Evolutionary conservation across 92 coral and sea anemone species (phyloP).

Genomic region (Pocillopora meandrina): DNA sequence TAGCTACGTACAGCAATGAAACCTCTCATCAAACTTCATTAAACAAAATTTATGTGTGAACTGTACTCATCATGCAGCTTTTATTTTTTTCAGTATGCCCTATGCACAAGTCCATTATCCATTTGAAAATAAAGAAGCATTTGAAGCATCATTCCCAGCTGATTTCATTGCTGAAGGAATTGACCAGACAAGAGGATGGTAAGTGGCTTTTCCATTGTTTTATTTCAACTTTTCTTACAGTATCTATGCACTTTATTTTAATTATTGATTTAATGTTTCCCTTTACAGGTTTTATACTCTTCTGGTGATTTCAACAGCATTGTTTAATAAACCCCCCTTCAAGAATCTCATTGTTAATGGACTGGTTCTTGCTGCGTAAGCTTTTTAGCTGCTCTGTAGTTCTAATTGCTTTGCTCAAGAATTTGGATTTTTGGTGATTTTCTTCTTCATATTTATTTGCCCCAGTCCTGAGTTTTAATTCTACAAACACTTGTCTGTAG

Average conservation of each 20-base stretch:
- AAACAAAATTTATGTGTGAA: background rate
- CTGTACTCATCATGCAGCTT: background rate
- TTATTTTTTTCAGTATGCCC: slow-evolving; percentile 79
- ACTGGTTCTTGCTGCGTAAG: slow-evolving; percentile 97
- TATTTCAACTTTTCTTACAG: background rate
- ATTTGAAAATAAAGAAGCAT: slow-evolving; percentile 83
- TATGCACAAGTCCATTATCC: slow-evolving; percentile 98
- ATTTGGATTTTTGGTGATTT: background rate
- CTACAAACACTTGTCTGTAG: slow-evolving; percentile 21
- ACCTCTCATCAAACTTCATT: background rate
- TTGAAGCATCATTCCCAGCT: slow-evolving; percentile 93
- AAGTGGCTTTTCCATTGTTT: slow-evolving; percentile 6
- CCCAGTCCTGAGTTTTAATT: background rate
- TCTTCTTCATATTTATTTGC: background rate
- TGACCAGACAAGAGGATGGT: slow-evolving; percentile 99
- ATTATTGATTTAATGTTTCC: background rate
- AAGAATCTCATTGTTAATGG: slow-evolving; percentile 99
- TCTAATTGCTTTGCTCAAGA: background rate
- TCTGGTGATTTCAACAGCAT: slow-evolving; percentile 92
- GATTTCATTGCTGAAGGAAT: slow-evolving; percentile 99
- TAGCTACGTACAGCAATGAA: too few relatives aligned
- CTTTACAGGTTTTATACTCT: slow-evolving; percentile 90
- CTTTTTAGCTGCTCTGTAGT: background rate
- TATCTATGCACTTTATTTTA: background rate
- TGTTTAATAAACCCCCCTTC: slow-evolving; percentile 97